These are phyloP conservation scores for Nomada goodeniana DNA, from an alignment of 2,888 invertebrate genomes.

Conservation along the genomic window DNA sequence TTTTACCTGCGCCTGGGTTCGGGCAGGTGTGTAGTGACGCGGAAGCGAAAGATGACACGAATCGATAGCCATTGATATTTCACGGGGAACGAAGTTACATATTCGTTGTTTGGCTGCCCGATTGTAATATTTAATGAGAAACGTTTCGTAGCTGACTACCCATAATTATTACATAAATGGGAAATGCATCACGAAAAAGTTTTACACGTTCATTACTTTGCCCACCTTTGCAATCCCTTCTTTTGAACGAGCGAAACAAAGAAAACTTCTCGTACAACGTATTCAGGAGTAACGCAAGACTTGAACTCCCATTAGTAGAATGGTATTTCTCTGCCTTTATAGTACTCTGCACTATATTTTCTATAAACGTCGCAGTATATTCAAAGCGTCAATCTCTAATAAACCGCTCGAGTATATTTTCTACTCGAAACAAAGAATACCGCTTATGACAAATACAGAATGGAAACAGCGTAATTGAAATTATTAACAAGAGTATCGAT, in stretches of 20 bases:
- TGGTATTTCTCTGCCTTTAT: too few species aligned
- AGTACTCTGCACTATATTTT: too few species aligned
- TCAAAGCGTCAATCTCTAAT: not conserved
- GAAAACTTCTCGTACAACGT: too few species aligned
- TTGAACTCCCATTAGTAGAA: too few species aligned
- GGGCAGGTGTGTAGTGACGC: conserved; percentile 70
- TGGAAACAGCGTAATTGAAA: not conserved
- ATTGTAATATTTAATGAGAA: not conserved
- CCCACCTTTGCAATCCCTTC: too few species aligned
- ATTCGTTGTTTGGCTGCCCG: not conserved
- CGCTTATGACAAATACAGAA: not conserved
- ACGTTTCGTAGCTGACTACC: not conserved
- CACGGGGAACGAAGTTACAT: conserved; percentile 46
- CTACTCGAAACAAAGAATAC: not conserved
- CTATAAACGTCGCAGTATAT: not conserved
- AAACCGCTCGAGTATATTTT: not conserved
- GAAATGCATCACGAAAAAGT: too few species aligned
- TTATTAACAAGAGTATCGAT: too few species aligned
- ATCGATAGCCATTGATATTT: conserved; percentile 67
- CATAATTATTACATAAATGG: not conserved
- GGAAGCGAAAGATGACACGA: conserved; percentile 66
- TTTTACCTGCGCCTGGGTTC: conserved; percentile 60
- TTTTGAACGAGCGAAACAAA: too few species aligned
- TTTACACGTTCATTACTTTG: too few species aligned
- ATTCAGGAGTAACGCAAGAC: too few species aligned